phyloP scores from a whole-genome alignment of 2,888 invertebrate genomes.

The Oasisia sp. region DNA sequence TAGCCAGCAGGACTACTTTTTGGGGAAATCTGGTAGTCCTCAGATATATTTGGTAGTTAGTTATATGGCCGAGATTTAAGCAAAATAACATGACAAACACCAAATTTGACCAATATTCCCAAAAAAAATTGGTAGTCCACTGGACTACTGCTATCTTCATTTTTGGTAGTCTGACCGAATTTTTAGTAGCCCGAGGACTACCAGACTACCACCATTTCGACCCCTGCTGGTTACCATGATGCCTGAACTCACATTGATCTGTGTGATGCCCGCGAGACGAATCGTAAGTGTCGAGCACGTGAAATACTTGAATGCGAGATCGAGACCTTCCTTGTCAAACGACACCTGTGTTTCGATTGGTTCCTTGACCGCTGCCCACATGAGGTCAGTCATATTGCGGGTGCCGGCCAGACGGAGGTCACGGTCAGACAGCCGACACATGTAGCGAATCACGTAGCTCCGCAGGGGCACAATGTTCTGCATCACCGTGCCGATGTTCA shows the following conservation, averaged over 20 bases:
- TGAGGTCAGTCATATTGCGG: constrained; percentile 94
- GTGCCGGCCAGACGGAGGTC: constrained; percentile 88
- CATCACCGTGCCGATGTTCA: constrained; percentile 89
- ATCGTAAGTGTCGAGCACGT: constrained; percentile 93
- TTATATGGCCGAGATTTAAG: too few relatives aligned
- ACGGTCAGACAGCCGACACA: constrained; percentile 92
- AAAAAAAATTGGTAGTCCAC: too few relatives aligned
- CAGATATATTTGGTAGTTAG: too few relatives aligned
- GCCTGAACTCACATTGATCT: constrained; percentile 79
- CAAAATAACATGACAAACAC: too few relatives aligned
- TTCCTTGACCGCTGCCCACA: constrained; percentile 95
- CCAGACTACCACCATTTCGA: too few relatives aligned
- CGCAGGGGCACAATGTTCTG: constrained; percentile 89
- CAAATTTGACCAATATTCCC: too few relatives aligned
- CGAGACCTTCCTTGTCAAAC: constrained; percentile 90
- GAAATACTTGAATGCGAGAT: constrained; percentile 95
- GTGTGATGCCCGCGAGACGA: constrained; percentile 91
- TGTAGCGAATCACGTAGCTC: constrained; percentile 84
- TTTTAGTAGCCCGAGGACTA: too few relatives aligned
- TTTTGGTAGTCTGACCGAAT: too few relatives aligned
- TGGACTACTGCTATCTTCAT: too few relatives aligned
- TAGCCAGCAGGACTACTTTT: too few relatives aligned
- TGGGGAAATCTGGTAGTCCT: too few relatives aligned
- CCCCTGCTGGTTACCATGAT: not conserved
- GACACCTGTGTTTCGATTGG: constrained; percentile 71